These are phyloP conservation scores for Drosophila ercepeae DNA, from an alignment of 1,140 invertebrate species.

Conservation along the genomic window DNA sequence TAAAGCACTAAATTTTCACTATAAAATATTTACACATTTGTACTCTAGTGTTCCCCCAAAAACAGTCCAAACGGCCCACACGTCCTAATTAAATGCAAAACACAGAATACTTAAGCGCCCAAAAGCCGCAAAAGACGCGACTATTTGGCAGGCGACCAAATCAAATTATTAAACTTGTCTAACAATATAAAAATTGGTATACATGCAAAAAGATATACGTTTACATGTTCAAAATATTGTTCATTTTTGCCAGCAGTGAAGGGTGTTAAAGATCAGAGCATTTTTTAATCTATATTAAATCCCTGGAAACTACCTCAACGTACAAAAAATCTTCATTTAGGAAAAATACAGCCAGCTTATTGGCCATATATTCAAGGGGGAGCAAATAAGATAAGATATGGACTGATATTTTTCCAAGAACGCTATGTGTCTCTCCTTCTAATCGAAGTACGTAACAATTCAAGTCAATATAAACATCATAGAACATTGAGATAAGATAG, in stretches of 20 bases:
- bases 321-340: not conserved
- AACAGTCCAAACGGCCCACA: too few relatives aligned
- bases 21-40: slow-evolving; percentile 22
- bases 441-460: slow-evolving; percentile 5
- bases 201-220: not conserved
- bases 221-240: not conserved
- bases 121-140: slow-evolving; percentile 37
- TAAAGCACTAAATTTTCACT: slow-evolving; percentile 35
- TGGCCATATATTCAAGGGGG: not conserved
- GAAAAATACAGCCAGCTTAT: too few relatives aligned
- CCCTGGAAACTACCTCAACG: not conserved
- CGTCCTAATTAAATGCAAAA: slow-evolving; percentile 65
- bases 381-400: not conserved
- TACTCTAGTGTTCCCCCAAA: slow-evolving; percentile 18
- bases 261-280: not conserved
- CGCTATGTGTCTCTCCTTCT: not conserved
- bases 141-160: slow-evolving; percentile 70
- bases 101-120: slow-evolving; percentile 45
- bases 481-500: not conserved
- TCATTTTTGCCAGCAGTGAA: not conserved
- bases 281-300: not conserved
- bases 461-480: not conserved
- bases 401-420: not conserved
- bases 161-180: slow-evolving; percentile 59
- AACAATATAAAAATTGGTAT: slow-evolving; percentile 7